phyloP scores from a whole-genome alignment of 2,113 vertebrate species.

The Anguilla japonica region DNA sequence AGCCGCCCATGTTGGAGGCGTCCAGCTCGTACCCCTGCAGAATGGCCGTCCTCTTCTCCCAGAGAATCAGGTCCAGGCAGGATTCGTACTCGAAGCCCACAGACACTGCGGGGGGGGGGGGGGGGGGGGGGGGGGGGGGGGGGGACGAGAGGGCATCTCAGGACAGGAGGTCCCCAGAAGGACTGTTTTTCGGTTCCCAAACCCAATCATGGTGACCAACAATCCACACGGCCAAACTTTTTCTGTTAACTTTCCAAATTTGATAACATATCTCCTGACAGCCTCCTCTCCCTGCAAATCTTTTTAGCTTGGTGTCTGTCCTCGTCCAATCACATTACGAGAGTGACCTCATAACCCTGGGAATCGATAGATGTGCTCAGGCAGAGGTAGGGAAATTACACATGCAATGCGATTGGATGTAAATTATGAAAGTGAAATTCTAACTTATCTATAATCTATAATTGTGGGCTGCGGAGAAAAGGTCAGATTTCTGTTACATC shows the following conservation, averaged over 20 bases:
- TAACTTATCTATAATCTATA: neutral
- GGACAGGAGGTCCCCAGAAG: constrained; percentile 4
- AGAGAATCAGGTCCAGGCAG: constrained; percentile 92
- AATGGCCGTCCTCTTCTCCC: constrained; percentile 92
- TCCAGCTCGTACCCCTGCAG: constrained; percentile 94
- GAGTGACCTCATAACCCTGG: constrained; percentile 16
- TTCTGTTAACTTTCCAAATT: constrained; percentile 17
- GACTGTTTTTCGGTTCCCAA: constrained; percentile 26
- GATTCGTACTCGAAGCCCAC: constrained; percentile 98
- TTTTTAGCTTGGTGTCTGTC: constrained; percentile 40
- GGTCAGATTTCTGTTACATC: no score
- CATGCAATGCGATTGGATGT: constrained; percentile 33
- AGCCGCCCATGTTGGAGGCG: constrained; percentile 95
- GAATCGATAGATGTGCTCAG: constrained; percentile 38
- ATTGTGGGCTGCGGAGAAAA: no score
- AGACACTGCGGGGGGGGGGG: constrained; percentile 75
- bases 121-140: neutral
- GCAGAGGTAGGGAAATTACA: constrained; percentile 25
- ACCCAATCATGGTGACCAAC: neutral
- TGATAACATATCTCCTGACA: neutral
- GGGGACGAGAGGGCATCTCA: constrained; percentile 4
- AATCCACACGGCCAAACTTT: neutral
- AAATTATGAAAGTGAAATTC: constrained; percentile 17
- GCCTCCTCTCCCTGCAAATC: constrained; percentile 16
- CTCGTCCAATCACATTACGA: constrained; percentile 31